These are phyloP conservation scores for Acanthurus leucopareius DNA, from an alignment of 2,797 vertebrate genomes.

Conservation along the genomic window DNA sequence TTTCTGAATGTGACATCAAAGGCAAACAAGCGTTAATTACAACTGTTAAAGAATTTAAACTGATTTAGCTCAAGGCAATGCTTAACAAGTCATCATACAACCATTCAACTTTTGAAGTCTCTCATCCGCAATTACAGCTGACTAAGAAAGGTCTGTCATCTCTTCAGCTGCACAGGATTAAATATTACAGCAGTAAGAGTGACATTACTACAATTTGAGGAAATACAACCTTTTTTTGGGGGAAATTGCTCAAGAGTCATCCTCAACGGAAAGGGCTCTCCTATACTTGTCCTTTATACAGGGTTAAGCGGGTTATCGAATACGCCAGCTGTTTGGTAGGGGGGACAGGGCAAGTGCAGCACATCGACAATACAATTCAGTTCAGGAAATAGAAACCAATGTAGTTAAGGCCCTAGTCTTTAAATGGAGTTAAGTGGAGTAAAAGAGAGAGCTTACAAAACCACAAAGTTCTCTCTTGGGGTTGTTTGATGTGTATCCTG, in stretches of 20 bases:
- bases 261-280: background rate
- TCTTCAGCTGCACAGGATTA: slow-evolving; percentile 8
- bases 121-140: slow-evolving; percentile 1
- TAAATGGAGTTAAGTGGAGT: slow-evolving; percentile 37
- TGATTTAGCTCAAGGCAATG: background rate
- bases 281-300: slow-evolving; percentile 30
- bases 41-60: background rate
- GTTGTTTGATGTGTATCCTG: slow-evolving; percentile 45
- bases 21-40: background rate
- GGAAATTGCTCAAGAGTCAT: slow-evolving; percentile 27
- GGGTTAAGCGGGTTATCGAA: slow-evolving; percentile 17
- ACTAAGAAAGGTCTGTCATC: slow-evolving; percentile 20
- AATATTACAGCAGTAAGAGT: slow-evolving; percentile 15
- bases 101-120: slow-evolving; percentile 8
- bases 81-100: background rate
- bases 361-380: slow-evolving; percentile 14
- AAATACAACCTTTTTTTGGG: slow-evolving; percentile 1
- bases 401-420: slow-evolving; percentile 6
- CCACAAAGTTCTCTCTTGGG: slow-evolving; percentile 50
- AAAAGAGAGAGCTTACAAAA: slow-evolving; percentile 37
- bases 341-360: slow-evolving; percentile 4
- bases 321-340: slow-evolving; percentile 27
- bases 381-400: slow-evolving; percentile 30
- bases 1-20: background rate
- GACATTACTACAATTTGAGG: slow-evolving; percentile 28